Percentiles rank a stretch among this genome's conserved stretches.
Conservation (phyloP, 2,888 invertebrate species). For the Chrysopilus asiliformis region DNA sequence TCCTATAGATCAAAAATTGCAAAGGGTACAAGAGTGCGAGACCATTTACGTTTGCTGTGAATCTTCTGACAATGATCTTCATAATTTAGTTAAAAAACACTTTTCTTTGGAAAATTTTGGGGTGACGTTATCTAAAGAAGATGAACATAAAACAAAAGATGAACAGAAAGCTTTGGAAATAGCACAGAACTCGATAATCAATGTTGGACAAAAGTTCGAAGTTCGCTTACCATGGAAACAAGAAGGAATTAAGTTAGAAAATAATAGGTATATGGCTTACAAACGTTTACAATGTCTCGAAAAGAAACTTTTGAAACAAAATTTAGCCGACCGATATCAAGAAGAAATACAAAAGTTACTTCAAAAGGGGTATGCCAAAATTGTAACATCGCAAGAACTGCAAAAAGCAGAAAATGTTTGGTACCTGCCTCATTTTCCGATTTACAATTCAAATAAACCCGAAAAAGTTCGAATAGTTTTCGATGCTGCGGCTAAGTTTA, state of each 20-base stretch:
- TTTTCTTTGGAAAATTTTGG: no score
- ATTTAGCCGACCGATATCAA: no score
- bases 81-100: background rate
- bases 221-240: constrained; percentile 1
- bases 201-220: background rate
- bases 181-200: background rate
- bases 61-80: background rate
- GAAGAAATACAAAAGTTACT: no score
- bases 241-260: background rate
- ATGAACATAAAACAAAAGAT: background rate
- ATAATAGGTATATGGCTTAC: background rate
- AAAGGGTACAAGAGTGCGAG: no score
- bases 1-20: background rate
- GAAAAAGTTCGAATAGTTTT: no score
- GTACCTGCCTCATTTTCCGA: background rate
- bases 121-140: no score
- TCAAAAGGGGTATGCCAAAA: no score
- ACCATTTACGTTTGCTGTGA: background rate
- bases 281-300: background rate
- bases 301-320: background rate
- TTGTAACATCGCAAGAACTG: no score
- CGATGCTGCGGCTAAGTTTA: no score
- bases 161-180: background rate
- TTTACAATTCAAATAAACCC: no score
- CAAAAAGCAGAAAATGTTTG: background rate